Percentiles rank a stretch among this genome's conserved stretches.
Evolutionary conservation across 2,888 invertebrate genomes (phyloP).

Genomic region (Serripes groenlandicus): DNA sequence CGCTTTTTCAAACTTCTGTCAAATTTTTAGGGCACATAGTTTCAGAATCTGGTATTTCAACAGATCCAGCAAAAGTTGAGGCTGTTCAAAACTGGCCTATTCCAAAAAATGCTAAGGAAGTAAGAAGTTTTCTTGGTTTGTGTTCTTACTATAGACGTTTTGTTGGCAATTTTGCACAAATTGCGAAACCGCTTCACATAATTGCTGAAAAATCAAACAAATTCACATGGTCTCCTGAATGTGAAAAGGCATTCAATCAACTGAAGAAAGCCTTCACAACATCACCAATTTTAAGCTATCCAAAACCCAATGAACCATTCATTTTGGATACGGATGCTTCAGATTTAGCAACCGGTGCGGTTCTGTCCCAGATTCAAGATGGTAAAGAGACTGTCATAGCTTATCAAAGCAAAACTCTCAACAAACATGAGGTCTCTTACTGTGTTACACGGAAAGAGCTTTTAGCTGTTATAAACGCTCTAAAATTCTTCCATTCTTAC

Average conservation of each 20-base stretch:
- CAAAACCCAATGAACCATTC: constrained; percentile 18
- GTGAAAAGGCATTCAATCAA: constrained; percentile 17
- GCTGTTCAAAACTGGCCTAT: constrained; percentile 20
- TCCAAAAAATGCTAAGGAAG: constrained; percentile 18
- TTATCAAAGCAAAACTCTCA: constrained; percentile 44
- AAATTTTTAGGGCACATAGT: constrained; percentile 30
- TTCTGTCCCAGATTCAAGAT: constrained; percentile 8
- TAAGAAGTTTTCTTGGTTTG: constrained; percentile 3
- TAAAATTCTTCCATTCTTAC: constrained; percentile 32
- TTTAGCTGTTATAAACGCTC: constrained; percentile 32
- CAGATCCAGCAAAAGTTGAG: constrained; percentile 24
- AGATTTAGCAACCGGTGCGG: constrained; percentile 25
- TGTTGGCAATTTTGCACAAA: constrained; percentile 15
- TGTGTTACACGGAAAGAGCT: constrained; percentile 36
- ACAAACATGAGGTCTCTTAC: constrained; percentile 15
- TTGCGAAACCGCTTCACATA: constrained; percentile 37
- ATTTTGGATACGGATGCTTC: constrained; percentile 36
- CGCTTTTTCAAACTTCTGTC: constrained; percentile 17
- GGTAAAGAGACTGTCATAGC: constrained; percentile 23
- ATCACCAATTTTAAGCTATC: constrained; percentile 29
- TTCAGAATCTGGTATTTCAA: constrained; percentile 21
- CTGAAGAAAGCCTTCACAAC: constrained; percentile 17
- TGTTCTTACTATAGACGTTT: constrained; percentile 34
- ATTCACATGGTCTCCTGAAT: constrained; percentile 37
- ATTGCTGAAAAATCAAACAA: constrained; percentile 26